Conservation (phyloP, 2,113 vertebrate genomes). For the Oxyruncus cristatus region DNA sequence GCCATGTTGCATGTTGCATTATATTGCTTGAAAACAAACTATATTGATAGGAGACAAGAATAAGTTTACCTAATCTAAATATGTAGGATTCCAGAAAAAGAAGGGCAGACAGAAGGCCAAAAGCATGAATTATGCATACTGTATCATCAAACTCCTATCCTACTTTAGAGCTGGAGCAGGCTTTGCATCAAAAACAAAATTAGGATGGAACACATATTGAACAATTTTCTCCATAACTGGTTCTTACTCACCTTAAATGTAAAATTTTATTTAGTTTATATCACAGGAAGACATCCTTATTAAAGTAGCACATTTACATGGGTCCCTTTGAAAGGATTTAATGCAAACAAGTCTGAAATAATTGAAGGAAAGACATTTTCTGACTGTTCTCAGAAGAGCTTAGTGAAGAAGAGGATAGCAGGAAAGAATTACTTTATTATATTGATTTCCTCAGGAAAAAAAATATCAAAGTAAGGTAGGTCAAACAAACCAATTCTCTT, state of each 20-base stretch:
- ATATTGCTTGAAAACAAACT: constrained; percentile 47
- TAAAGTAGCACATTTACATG: constrained; percentile 79
- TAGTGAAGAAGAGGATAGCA: constrained; percentile 83
- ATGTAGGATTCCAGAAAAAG: constrained; percentile 82
- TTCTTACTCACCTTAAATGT: constrained; percentile 90
- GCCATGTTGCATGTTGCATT: not conserved
- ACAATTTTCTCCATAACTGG: constrained; percentile 91
- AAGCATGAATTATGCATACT: constrained; percentile 93
- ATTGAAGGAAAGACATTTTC: constrained; percentile 88
- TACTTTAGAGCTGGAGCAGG: constrained; percentile 72
- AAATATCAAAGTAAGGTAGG: constrained; percentile 83
- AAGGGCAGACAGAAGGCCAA: constrained; percentile 72
- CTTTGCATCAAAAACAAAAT: constrained; percentile 84
- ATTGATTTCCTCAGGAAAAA: constrained; percentile 84
- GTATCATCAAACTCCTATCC: constrained; percentile 81
- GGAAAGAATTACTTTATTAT: constrained; percentile 91
- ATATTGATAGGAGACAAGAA: constrained; percentile 73
- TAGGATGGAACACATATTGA: constrained; percentile 88
- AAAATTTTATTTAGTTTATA: constrained; percentile 91
- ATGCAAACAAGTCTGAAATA: constrained; percentile 92
- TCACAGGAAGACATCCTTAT: constrained; percentile 81
- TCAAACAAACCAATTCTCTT: constrained; percentile 87
- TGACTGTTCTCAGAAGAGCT: constrained; percentile 82
- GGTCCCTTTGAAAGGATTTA: constrained; percentile 79
- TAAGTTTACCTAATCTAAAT: constrained; percentile 88